These are phyloP conservation scores for Spondyliosoma cantharus DNA, from an alignment of 2,797 vertebrate genomes.

Conservation along the genomic window DNA sequence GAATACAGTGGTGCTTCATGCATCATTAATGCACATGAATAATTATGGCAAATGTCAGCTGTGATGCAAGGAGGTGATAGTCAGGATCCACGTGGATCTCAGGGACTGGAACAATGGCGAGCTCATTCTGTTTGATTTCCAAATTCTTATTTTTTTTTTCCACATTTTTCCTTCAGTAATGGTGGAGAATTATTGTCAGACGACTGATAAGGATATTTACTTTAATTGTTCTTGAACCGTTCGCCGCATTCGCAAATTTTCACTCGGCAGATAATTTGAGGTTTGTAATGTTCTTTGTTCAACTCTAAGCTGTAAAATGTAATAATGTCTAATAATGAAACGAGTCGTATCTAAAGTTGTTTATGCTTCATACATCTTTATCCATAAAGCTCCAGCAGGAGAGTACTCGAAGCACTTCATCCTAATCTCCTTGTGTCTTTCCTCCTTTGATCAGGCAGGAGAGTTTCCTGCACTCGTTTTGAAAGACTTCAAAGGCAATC, in stretches of 20 bases:
- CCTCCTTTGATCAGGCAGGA: slow-evolving; percentile 62
- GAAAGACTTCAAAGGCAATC: slow-evolving; percentile 71
- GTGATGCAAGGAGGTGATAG: background rate
- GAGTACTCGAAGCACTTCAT: slow-evolving; percentile 33
- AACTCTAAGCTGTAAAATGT: background rate
- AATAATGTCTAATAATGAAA: background rate
- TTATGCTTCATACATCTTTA: slow-evolving; percentile 10
- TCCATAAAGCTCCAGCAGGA: background rate
- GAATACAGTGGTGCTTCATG: slow-evolving; percentile 10
- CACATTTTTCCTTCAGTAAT: background rate
- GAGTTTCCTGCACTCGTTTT: slow-evolving; percentile 52
- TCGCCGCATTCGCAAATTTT: slow-evolving; percentile 9
- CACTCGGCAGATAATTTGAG: background rate
- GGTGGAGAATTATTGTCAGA: slow-evolving; percentile 24
- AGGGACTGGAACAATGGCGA: slow-evolving; percentile 27
- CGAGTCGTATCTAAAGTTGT: slow-evolving; percentile 18
- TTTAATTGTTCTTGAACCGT: background rate
- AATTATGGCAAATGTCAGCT: slow-evolving; percentile 17
- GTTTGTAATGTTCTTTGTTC: background rate
- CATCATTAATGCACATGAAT: slow-evolving; percentile 29
- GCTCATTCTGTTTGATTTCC: slow-evolving; percentile 33
- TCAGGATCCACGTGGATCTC: slow-evolving; percentile 21
- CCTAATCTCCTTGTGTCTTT: slow-evolving; percentile 41
- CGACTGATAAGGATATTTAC: slow-evolving; percentile 1
- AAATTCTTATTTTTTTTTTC: background rate